Evolutionary conservation across 2,888 invertebrate species (phyloP).

Genomic region (Mimas tiliae): DNA sequence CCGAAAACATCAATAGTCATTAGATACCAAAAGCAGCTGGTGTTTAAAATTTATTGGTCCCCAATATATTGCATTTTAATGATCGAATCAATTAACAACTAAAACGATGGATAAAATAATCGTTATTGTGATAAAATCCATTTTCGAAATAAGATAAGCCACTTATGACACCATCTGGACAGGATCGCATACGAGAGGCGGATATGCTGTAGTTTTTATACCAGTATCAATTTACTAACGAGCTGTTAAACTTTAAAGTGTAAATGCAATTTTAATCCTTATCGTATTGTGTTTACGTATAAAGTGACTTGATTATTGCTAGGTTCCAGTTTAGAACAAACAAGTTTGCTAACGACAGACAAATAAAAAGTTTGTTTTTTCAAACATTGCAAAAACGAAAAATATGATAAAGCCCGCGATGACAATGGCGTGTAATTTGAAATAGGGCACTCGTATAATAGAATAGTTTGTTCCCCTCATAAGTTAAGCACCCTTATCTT

Average conservation of each 20-base stretch:
- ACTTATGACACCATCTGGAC: conserved; percentile 18
- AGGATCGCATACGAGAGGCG: not conserved
- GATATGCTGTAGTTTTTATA: conserved; percentile 13
- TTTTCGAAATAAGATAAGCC: conserved; percentile 38
- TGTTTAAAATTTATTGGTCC: conserved; percentile 40
- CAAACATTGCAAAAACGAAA: conserved; percentile 57
- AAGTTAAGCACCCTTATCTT: conserved; percentile 7
- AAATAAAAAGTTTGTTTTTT: conserved; percentile 66
- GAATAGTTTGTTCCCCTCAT: conserved; percentile 14
- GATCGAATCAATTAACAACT: conserved; percentile 57
- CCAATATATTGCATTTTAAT: conserved; percentile 52
- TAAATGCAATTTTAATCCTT: not conserved
- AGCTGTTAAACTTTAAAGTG: conserved; percentile 1
- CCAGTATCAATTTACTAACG: conserved; percentile 18
- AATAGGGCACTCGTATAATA: conserved; percentile 62
- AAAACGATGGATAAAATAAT: conserved; percentile 42
- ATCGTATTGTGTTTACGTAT: not conserved
- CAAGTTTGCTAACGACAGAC: conserved; percentile 55
- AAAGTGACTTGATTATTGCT: not conserved
- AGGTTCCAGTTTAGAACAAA: conserved; percentile 37
- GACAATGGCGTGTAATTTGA: conserved; percentile 62
- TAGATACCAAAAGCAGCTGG: conserved; percentile 41
- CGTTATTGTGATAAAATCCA: conserved; percentile 53
- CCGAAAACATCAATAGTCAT: conserved; percentile 15
- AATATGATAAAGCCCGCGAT: conserved; percentile 49